Percentiles rank a stretch among this genome's conserved stretches.
Conservation (phyloP, 2,888 invertebrate genomes). For the Psococerastis gibbosa region DNA sequence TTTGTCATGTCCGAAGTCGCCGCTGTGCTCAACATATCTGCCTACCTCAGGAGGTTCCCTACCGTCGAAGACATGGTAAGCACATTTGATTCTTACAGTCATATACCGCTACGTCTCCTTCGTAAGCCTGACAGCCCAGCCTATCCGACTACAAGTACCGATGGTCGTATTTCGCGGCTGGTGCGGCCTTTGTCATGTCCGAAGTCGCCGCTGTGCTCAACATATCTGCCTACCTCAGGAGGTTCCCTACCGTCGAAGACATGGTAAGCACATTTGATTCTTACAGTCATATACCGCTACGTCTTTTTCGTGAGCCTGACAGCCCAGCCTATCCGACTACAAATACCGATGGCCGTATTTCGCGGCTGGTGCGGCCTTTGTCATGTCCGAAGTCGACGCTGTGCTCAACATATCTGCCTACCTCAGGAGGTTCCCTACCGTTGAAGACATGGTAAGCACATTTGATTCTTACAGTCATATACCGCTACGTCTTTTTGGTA, state of each 20-base stretch:
- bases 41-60: slow-evolving; percentile 37
- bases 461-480: no score
- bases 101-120: no score
- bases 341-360: slow-evolving; percentile 41
- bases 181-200: slow-evolving; percentile 35
- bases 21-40: slow-evolving; percentile 35
- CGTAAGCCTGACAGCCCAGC: no score
- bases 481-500: no score
- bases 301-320: no score
- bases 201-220: slow-evolving; percentile 37
- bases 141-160: slow-evolving; percentile 39
- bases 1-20: slow-evolving; percentile 37
- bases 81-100: no score
- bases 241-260: slow-evolving; percentile 38
- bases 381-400: slow-evolving; percentile 37
- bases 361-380: slow-evolving; percentile 34
- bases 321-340: no score
- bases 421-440: slow-evolving; percentile 36
- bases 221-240: slow-evolving; percentile 36
- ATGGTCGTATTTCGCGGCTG: slow-evolving; percentile 39
- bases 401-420: slow-evolving; percentile 37
- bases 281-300: no score
- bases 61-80: slow-evolving; percentile 42
- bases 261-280: no score
- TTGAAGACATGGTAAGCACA: slow-evolving; percentile 44